These are phyloP conservation scores for Zaprionus tsacasi DNA, from an alignment of 1,140 invertebrate species.

Conservation along the genomic window DNA sequence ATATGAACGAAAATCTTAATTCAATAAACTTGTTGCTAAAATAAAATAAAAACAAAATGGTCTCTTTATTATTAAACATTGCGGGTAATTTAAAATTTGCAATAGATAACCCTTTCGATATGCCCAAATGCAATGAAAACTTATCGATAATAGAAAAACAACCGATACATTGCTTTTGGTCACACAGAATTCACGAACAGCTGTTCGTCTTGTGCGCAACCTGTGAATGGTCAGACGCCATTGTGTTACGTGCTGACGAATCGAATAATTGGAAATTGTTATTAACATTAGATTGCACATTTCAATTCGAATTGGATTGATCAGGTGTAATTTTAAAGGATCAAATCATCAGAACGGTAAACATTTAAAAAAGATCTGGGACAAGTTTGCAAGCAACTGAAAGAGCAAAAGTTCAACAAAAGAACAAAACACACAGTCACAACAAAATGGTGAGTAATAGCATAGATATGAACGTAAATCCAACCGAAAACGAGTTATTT, in stretches of 20 bases:
- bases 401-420: slow-evolving; percentile 15
- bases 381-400: not conserved
- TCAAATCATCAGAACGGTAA: slow-evolving; percentile 9
- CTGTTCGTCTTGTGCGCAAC: slow-evolving; percentile 20
- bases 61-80: slow-evolving; percentile 5
- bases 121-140: not conserved
- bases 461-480: slow-evolving; percentile 36
- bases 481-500: slow-evolving; percentile 34
- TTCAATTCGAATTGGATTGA: slow-evolving; percentile 12
- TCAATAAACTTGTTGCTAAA: slow-evolving; percentile 83
- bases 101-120: not conserved
- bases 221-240: slow-evolving; percentile 50
- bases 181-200: slow-evolving; percentile 19
- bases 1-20: slow-evolving; percentile 75
- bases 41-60: slow-evolving; percentile 62
- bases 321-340: slow-evolving; percentile 8
- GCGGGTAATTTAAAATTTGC: not conserved
- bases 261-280: slow-evolving; percentile 49
- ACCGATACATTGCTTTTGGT: not conserved
- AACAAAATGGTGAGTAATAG: slow-evolving; percentile 71
- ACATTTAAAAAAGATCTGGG: not conserved
- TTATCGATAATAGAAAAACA: slow-evolving; percentile 9
- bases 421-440: slow-evolving; percentile 34
- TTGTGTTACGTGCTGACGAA: slow-evolving; percentile 55
- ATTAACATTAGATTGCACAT: not conserved